phyloP scores from a whole-genome alignment of 2,888 invertebrate genomes.

The Junonia oenone region DNA sequence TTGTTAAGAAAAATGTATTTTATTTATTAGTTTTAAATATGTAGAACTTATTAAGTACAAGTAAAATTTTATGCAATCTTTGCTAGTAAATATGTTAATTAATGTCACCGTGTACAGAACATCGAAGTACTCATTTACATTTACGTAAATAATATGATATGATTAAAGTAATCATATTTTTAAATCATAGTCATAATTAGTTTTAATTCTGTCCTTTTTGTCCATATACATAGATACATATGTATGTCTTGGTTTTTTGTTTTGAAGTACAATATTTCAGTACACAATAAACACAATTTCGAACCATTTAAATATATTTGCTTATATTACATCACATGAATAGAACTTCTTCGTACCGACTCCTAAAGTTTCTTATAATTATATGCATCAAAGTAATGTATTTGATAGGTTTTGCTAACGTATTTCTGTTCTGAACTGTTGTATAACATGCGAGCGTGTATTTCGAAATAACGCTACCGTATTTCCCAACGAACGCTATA shows the following conservation, averaged over 20 bases:
- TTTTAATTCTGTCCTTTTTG: no score
- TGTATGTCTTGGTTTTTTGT: no score
- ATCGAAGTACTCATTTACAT: not conserved
- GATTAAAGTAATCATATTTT: not conserved
- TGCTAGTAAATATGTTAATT: not conserved
- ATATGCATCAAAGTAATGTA: not conserved
- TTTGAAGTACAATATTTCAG: no score
- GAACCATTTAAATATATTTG: no score
- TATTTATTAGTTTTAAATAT: no score
- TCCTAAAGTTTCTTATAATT: not conserved
- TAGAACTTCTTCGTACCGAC: not conserved
- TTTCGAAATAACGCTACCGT: not conserved
- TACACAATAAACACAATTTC: no score
- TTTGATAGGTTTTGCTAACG: not conserved
- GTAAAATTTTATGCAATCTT: not conserved
- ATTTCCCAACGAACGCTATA: not conserved
- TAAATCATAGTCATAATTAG: not conserved
- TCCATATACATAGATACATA: no score
- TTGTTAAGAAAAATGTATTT: no score
- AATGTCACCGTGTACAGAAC: not conserved
- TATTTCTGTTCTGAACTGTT: not conserved
- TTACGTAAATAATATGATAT: not conserved
- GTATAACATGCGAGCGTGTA: not conserved
- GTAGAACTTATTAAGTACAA: no score
- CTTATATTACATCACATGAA: not conserved